Percentiles rank a stretch among this genome's conserved stretches.
Evolutionary conservation across 2,113 vertebrate genomes (phyloP).

Genomic region (Lasiurus cinereus): DNA sequence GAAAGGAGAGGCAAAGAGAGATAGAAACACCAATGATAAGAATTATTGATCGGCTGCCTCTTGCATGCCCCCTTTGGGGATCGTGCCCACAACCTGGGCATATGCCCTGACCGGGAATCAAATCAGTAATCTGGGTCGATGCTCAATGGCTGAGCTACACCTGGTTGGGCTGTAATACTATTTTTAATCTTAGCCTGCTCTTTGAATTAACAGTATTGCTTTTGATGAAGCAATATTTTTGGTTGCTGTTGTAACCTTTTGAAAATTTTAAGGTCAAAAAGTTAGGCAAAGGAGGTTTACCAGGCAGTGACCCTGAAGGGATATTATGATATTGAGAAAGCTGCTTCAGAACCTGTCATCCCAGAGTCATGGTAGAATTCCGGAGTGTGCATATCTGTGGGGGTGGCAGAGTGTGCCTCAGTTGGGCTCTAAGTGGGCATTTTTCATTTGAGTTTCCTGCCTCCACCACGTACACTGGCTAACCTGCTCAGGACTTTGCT

Average conservation of each 20-base stretch:
- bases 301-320: not conserved
- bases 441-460: not conserved
- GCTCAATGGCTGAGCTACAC: too few species aligned
- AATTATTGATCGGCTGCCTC: too few species aligned
- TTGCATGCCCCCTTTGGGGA: too few species aligned
- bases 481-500: not conserved
- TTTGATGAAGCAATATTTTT: not conserved
- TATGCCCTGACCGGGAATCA: too few species aligned
- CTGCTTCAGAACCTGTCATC: not conserved
- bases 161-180: not conserved
- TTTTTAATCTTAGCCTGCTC: not conserved
- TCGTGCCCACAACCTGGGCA: too few species aligned
- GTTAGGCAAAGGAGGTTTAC: not conserved
- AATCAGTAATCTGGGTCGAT: too few species aligned
- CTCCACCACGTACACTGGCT: not conserved
- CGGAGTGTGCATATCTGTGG: accelerated
- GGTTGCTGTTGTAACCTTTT: not conserved
- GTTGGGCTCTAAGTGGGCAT: not conserved
- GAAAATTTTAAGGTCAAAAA: not conserved
- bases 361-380: accelerated
- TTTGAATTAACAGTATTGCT: not conserved
- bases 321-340: not conserved
- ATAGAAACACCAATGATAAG: too few species aligned
- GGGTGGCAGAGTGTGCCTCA: accelerated
- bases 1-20: too few species aligned